A percentile compares a stretch with the other conserved stretches of the same genome.
Evolutionary conservation across 1,140 invertebrate genomes (phyloP).

Genomic region (Zaprionus tsacasi): DNA sequence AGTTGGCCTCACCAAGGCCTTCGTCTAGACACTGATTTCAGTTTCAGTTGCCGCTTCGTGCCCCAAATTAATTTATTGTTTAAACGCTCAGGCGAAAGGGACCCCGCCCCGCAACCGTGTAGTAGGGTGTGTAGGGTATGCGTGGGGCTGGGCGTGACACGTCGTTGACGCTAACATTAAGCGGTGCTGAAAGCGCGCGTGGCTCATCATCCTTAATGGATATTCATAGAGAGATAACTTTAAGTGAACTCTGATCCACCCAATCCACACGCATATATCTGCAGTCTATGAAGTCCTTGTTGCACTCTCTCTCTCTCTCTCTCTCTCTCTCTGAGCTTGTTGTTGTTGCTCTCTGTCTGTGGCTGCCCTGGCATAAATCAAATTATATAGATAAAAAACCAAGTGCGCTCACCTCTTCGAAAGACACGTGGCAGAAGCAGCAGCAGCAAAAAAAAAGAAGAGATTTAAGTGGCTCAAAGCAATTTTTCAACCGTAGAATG

Average conservation of each 20-base stretch:
- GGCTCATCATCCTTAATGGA: slow-evolving; percentile 57
- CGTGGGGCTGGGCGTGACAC: slow-evolving; percentile 53
- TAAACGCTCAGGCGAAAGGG: slow-evolving; percentile 32
- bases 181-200: slow-evolving; percentile 66
- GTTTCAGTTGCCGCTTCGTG: slow-evolving; percentile 39
- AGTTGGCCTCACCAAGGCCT: slow-evolving; percentile 32
- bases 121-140: background rate
- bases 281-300: slow-evolving; percentile 44
- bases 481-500: background rate
- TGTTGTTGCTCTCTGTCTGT: slow-evolving; percentile 35
- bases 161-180: slow-evolving; percentile 68
- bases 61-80: slow-evolving; percentile 77
- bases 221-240: slow-evolving; percentile 59
- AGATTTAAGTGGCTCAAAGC: background rate
- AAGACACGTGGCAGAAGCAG: slow-evolving; percentile 21
- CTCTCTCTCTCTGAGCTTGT: background rate
- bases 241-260: slow-evolving; percentile 33
- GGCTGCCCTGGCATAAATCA: slow-evolving; percentile 59
- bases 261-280: slow-evolving; percentile 7
- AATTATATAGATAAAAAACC: slow-evolving; percentile 65
- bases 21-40: slow-evolving; percentile 76
- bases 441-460: background rate
- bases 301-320: background rate
- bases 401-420: slow-evolving; percentile 49
- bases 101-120: background rate